Conservation (phyloP, 2,888 invertebrate genomes). For the Hypomecis punctinalis region DNA sequence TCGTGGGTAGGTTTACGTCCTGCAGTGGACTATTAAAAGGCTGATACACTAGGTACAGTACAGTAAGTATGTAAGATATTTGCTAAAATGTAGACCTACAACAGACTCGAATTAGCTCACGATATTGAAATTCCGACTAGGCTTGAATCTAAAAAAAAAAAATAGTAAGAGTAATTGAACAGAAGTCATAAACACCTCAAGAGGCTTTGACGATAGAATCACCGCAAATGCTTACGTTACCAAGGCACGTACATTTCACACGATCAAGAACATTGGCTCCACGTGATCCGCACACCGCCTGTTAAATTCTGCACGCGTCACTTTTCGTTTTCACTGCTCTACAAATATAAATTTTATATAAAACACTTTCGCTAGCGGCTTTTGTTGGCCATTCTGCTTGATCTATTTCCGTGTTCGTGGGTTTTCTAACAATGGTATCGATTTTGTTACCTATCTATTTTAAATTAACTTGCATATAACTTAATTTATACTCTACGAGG, state of each 20-base stretch:
- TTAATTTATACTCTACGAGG: neutral
- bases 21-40: too few relatives aligned
- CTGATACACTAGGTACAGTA: too few relatives aligned
- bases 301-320: slow-evolving; percentile 63
- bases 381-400: slow-evolving; percentile 17
- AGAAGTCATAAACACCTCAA: slow-evolving; percentile 5
- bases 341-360: slow-evolving; percentile 49
- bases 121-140: too few relatives aligned
- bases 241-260: slow-evolving; percentile 46
- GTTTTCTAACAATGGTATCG: slow-evolving; percentile 1
- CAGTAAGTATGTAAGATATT: too few relatives aligned
- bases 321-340: slow-evolving; percentile 70
- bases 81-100: too few relatives aligned
- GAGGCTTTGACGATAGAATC: slow-evolving; percentile 21
- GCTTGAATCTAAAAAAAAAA: neutral
- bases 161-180: neutral
- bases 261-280: slow-evolving; percentile 47
- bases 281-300: slow-evolving; percentile 43
- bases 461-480: neutral
- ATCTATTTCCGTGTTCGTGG: slow-evolving; percentile 12
- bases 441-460: neutral
- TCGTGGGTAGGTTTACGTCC: too few relatives aligned
- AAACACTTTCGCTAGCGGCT: slow-evolving; percentile 40
- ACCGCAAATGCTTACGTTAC: slow-evolving; percentile 35
- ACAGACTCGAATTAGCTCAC: too few relatives aligned